Percentiles rank a stretch among this genome's conserved stretches.
Conservation (phyloP, 2,888 invertebrate genomes). For the Chesias legatella region DNA sequence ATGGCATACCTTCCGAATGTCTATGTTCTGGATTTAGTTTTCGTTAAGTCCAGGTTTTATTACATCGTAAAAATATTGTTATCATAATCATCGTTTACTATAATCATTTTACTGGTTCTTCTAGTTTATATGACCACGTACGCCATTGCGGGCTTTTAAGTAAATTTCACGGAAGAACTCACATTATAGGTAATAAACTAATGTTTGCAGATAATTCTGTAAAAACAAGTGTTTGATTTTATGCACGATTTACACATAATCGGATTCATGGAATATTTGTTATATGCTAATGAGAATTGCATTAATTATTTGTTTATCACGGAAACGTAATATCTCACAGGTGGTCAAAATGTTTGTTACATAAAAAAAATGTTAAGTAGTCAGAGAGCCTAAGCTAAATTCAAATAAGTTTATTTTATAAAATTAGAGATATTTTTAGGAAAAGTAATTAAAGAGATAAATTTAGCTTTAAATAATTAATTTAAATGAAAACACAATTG, state of each 20-base stretch:
- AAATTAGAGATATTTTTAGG: too few species aligned
- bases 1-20: too few species aligned
- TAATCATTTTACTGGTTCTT: constrained; percentile 35
- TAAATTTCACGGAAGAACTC: constrained; percentile 3
- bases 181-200: constrained; percentile 2
- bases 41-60: constrained; percentile 19
- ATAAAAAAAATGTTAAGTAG: too few species aligned
- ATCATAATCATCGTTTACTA: constrained; percentile 25
- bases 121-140: constrained; percentile 27
- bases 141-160: constrained; percentile 13
- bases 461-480: too few species aligned
- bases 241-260: constrained; percentile 25
- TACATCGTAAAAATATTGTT: constrained; percentile 21
- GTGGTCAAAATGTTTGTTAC: too few species aligned
- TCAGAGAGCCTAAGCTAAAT: too few species aligned
- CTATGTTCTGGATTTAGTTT: constrained; percentile 39
- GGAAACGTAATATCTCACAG: constrained; percentile 8
- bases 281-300: constrained; percentile 12
- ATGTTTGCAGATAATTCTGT: constrained; percentile 10
- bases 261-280: constrained; percentile 7
- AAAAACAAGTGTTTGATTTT: constrained; percentile 21
- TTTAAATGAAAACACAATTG: too few species aligned
- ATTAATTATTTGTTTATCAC: constrained; percentile 12
- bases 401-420: too few species aligned
- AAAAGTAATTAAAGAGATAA: too few species aligned